Evolutionary conservation across 2,888 invertebrate species (phyloP), one percentile per base, ranked within the genome.

Genomic region (Hipparchia sbordonii): DNA sequence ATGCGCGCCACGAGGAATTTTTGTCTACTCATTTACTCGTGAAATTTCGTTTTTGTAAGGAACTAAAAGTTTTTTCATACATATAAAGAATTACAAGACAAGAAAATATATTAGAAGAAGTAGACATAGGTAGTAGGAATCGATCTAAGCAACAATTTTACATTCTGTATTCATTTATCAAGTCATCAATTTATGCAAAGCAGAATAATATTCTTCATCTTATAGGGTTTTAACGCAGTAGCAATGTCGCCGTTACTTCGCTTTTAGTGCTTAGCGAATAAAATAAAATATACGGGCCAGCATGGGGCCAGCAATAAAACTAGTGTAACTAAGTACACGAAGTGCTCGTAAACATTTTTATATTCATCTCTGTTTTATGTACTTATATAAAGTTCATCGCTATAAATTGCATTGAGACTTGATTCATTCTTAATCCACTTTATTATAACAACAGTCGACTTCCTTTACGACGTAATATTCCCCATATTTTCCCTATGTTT

Each of bases 351-450:
- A 69, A 69, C 69, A 61, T 61, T 61, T 69, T 69, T 61, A 69
- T 61, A 69, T 69, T 69, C 69, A 69, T 69, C 69, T 69, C 52
- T 54, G 52, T 69, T 69, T 69, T 61, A 69, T 62, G 61, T 61
- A 54, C 61, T 68, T 54, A 68, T 68, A 68, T 59, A 59, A 68
- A 46, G 57, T 57, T 48, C 8, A 60, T 65, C 65, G 46, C 48
- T 48, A 46, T 60, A 59, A 68, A 68, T 57, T 51, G 68, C 59
- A 48, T 68, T 68, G 51, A 33, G 48, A 60, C 54, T 65, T 65
- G 6, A 65, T 65, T 52, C 65, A 51, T 52, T 51, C 33, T 39
- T 65, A 52, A 65, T 65, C 52, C 7, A 65, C 33, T 65, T 65
- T 52, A 65, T 65, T 51, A 33, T 10, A 23, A 8, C 9, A 23